phyloP scores from a whole-genome alignment of 2,888 invertebrate genomes.

The Temnothorax rugatulus region DNA sequence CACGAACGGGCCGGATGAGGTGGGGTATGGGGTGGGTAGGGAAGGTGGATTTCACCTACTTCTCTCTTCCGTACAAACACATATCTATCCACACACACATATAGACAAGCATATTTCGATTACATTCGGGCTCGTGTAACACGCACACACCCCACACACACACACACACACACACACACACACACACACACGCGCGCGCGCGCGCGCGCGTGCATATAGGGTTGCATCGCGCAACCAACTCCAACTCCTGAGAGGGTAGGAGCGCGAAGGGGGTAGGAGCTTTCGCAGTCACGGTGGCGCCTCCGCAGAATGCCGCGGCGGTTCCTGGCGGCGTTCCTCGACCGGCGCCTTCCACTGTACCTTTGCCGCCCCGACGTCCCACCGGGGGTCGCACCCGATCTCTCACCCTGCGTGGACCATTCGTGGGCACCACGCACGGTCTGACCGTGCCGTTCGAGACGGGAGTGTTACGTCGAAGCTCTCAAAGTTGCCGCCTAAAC shows the following conservation, averaged over 20 bases:
- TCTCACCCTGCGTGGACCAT: constrained; percentile 56
- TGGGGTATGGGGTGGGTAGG: constrained; percentile 31
- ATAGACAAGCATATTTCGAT: not conserved
- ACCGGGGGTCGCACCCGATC: constrained; percentile 55
- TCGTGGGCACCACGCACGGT: constrained; percentile 58
- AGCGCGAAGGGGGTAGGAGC: constrained; percentile 49
- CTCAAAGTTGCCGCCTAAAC: constrained; percentile 60
- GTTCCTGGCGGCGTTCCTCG: constrained; percentile 61
- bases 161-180: not conserved
- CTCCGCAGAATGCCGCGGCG: constrained; percentile 75
- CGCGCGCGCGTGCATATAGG: not conserved
- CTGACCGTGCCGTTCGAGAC: constrained; percentile 31
- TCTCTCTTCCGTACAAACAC: constrained; percentile 63
- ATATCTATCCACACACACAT: constrained; percentile 15
- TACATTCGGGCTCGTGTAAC: not conserved
- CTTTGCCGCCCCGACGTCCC: constrained; percentile 70
- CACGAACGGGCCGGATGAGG: constrained; percentile 40
- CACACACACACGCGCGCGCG: not conserved
- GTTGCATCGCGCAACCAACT: constrained; percentile 64
- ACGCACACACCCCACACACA: not conserved
- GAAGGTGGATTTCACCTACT: constrained; percentile 54
- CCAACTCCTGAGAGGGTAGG: constrained; percentile 61
- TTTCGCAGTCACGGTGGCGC: constrained; percentile 71
- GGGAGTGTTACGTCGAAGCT: constrained; percentile 46
- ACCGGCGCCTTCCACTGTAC: constrained; percentile 70